Conservation (phyloP, 64 coral and sea anemone genomes). For the Actinia equina region DNA sequence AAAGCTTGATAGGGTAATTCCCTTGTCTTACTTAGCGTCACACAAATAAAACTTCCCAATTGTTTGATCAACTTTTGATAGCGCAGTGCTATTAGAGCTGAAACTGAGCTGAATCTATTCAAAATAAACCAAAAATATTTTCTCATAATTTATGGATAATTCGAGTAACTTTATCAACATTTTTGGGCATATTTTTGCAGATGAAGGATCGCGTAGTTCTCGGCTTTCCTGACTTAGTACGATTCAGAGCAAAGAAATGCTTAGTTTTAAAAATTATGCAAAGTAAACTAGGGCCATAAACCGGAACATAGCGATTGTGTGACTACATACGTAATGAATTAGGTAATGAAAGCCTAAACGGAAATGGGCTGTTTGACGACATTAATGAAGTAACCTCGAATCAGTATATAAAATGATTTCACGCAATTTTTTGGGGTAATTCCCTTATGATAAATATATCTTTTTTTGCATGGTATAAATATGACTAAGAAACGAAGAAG, state of each 20-base stretch:
- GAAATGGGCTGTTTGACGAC: background rate
- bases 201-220: background rate
- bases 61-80: background rate
- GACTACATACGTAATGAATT: background rate
- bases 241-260: background rate
- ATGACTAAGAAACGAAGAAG: background rate
- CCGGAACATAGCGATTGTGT: background rate
- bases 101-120: background rate
- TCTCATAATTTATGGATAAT: background rate
- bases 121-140: background rate
- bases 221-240: background rate
- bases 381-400: background rate
- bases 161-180: background rate
- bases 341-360: constrained; percentile 26
- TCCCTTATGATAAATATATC: background rate
- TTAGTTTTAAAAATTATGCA: background rate
- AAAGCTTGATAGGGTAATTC: background rate
- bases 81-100: background rate
- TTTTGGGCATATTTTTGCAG: background rate
- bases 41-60: background rate
- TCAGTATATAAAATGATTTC: background rate
- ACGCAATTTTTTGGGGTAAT: background rate
- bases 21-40: background rate
- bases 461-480: background rate
- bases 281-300: background rate